phyloP scores from a whole-genome alignment of 2,888 invertebrate genomes.

The Chymomyza procnemis region DNA sequence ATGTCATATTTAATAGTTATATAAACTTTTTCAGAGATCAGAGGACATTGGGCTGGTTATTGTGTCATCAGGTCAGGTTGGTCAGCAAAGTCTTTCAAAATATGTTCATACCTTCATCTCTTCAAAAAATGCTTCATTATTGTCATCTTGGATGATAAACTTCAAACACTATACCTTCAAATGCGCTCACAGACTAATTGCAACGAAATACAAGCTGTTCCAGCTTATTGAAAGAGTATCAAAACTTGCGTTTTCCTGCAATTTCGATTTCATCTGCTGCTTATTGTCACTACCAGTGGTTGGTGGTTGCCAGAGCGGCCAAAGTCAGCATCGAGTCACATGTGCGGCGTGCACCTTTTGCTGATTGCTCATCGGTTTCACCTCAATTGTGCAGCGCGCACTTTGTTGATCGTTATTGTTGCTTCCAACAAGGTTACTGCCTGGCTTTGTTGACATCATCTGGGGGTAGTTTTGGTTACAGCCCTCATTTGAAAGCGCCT shows the following conservation, averaged over 20 bases:
- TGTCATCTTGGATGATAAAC: too few relatives aligned
- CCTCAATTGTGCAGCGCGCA: constrained; percentile 55
- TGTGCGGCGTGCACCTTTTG: constrained; percentile 64
- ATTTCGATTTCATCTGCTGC: neutral
- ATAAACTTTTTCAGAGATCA: too few relatives aligned
- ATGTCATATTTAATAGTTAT: too few relatives aligned
- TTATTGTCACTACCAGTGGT: constrained; percentile 40
- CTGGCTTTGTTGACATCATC: constrained; percentile 58
- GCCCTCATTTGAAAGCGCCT: constrained; percentile 67
- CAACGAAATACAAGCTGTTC: too few relatives aligned
- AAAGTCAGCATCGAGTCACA: constrained; percentile 55
- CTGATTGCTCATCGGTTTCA: constrained; percentile 58
- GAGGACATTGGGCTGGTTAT: too few relatives aligned
- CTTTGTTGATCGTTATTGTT: neutral
- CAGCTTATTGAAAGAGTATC: neutral
- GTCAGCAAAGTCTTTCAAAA: too few relatives aligned
- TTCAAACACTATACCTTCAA: too few relatives aligned
- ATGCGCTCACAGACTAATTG: too few relatives aligned
- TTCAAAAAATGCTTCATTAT: too few relatives aligned
- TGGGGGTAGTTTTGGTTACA: constrained; percentile 58
- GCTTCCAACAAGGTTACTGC: constrained; percentile 36
- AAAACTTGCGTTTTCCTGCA: neutral
- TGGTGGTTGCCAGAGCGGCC: constrained; percentile 56
- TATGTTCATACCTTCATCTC: too few relatives aligned
- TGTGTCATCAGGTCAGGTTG: too few relatives aligned